Percentiles rank a stretch among this genome's conserved stretches.
phyloP scores from a whole-genome alignment of 2,797 vertebrate genomes.

The Intellagama lesueurii region DNA sequence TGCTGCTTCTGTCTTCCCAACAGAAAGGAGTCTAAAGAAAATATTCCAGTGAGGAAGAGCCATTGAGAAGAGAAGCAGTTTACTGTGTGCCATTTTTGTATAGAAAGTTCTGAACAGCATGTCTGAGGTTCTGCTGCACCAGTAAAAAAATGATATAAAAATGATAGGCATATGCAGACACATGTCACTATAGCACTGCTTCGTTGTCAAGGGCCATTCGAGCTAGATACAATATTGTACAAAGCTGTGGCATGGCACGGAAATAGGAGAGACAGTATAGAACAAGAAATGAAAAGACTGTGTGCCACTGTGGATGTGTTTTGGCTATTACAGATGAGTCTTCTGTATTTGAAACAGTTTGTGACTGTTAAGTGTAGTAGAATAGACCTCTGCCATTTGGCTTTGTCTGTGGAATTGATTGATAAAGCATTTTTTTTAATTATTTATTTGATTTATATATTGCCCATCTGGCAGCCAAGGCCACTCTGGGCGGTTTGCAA shows the following conservation, averaged over 20 bases:
- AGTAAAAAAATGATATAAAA: not conserved
- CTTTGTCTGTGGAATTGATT: not conserved
- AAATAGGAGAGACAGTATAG: not conserved
- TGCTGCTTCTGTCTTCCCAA: not conserved
- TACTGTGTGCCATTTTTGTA: not conserved
- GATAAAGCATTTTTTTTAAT: not conserved
- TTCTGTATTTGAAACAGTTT: not conserved
- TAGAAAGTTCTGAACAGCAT: not conserved
- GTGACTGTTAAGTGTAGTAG: not conserved
- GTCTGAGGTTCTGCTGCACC: not conserved
- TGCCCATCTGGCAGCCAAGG: too few relatives aligned
- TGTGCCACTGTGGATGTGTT: not conserved
- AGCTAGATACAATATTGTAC: not conserved
- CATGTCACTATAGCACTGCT: not conserved
- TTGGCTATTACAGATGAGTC: not conserved
- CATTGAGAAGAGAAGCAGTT: not conserved
- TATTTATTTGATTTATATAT: too few relatives aligned
- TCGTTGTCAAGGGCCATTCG: not conserved
- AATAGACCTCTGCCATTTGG: not conserved
- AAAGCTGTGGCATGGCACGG: not conserved
- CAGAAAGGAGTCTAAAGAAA: not conserved
- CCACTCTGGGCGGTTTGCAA: too few relatives aligned
- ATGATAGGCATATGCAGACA: not conserved
- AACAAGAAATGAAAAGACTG: not conserved
- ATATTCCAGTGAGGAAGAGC: not conserved